These are phyloP conservation scores for Coreoperca whiteheadi DNA, from an alignment of 2,113 vertebrate genomes.

Conservation along the genomic window DNA sequence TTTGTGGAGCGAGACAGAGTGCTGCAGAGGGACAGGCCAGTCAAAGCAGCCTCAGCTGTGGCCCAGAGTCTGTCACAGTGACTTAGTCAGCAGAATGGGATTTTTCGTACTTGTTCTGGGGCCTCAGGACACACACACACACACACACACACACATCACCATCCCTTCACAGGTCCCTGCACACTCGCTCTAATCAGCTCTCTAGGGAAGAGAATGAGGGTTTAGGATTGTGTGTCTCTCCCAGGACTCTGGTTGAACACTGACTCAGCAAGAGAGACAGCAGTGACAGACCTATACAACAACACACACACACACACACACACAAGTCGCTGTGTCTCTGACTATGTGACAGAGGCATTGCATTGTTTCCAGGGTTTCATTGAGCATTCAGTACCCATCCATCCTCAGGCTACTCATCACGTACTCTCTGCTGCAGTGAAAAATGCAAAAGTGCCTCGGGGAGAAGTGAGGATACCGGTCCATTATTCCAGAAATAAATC, in stretches of 20 bases:
- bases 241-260: conserved; percentile 35
- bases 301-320: conserved; percentile 24
- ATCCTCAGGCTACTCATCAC: background rate
- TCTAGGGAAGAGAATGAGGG: conserved; percentile 3
- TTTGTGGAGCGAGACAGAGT: background rate
- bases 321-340: background rate
- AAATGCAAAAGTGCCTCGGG: conserved; percentile 28
- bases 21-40: conserved; percentile 22
- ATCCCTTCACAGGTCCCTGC: background rate
- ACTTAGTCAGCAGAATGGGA: conserved; percentile 38
- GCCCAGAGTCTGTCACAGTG: conserved; percentile 36
- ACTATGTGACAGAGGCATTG: background rate
- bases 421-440: background rate
- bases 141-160: conserved; percentile 6
- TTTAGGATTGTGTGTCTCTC: conserved; percentile 14
- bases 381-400: conserved; percentile 15
- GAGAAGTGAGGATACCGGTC: background rate
- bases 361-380: conserved; percentile 40
- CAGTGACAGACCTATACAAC: conserved; percentile 6
- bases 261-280: conserved; percentile 50
- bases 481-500: conserved; percentile 41
- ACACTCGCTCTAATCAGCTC: conserved; percentile 57
- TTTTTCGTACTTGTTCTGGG: conserved; percentile 5
- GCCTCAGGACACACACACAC: conserved; percentile 26
- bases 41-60: conserved; percentile 35